These are phyloP conservation scores for Schizopygopsis malacanthus DNA, from an alignment of 2,797 vertebrate species.

Conservation along the genomic window DNA sequence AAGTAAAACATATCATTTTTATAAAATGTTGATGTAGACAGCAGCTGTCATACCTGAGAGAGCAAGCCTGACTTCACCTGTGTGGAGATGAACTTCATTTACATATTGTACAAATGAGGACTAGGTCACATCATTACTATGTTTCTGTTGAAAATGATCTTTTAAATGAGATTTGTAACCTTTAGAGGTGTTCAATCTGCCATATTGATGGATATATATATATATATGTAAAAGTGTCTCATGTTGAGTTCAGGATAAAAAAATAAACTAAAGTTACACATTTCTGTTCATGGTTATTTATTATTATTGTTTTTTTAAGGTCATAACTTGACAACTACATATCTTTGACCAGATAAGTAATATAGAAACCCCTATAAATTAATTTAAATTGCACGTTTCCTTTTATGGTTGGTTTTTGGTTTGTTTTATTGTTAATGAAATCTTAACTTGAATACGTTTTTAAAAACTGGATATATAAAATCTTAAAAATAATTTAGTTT, in stretches of 20 bases:
- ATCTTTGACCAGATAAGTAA: background rate
- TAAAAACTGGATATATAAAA: background rate
- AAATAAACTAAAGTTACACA: conserved; percentile 11
- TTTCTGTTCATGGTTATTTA: background rate
- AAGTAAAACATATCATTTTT: conserved; percentile 53
- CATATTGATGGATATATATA: conserved; percentile 45
- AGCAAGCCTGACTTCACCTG: conserved; percentile 47
- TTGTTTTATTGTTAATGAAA: background rate
- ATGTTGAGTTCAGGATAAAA: conserved; percentile 21
- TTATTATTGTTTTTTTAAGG: no score
- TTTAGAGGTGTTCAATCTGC: conserved; percentile 31
- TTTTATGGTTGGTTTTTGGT: background rate
- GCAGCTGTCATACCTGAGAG: conserved; percentile 47
- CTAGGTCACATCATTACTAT: conserved; percentile 17
- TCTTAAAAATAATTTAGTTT: no score
- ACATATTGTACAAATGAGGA: conserved; percentile 59
- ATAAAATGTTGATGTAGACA: conserved; percentile 47
- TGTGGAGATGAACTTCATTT: conserved; percentile 55
- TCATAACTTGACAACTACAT: background rate
- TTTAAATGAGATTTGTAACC: background rate
- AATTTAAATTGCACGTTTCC: background rate
- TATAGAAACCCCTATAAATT: background rate
- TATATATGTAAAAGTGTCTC: background rate
- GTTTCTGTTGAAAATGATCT: conserved; percentile 43
- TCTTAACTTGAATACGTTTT: background rate